Conservation (phyloP, 2,113 vertebrate species). For the Ictalurus punctatus region DNA sequence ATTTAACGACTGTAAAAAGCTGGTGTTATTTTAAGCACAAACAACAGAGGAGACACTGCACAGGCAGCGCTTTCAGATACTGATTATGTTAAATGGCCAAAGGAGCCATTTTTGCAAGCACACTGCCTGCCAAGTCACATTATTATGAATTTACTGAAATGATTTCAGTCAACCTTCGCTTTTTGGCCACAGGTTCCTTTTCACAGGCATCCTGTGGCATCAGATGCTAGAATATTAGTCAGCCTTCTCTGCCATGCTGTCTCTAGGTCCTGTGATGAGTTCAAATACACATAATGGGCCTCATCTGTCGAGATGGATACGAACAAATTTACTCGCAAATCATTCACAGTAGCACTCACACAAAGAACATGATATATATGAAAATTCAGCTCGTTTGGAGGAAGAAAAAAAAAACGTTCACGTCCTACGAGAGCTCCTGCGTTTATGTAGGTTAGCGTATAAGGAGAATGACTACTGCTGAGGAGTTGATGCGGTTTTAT, state of each 20-base stretch:
- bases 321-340: neutral
- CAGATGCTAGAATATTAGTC: neutral
- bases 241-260: neutral
- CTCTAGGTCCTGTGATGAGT: neutral
- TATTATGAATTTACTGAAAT: neutral
- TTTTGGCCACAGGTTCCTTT: neutral
- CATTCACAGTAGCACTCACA: neutral
- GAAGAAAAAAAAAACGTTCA: neutral
- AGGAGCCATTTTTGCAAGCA: neutral
- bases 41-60: neutral
- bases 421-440: neutral
- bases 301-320: neutral
- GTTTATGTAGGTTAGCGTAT: neutral
- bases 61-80: conserved; percentile 15
- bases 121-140: neutral
- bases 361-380: neutral
- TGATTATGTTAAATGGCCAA: neutral
- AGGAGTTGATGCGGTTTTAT: neutral
- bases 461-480: neutral
- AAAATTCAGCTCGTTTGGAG: neutral
- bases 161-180: neutral
- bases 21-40: neutral
- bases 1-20: conserved; percentile 19
- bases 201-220: neutral
- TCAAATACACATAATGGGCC: neutral